phyloP scores from a whole-genome alignment of 2,888 invertebrate genomes.

The Agrochola lota region DNA sequence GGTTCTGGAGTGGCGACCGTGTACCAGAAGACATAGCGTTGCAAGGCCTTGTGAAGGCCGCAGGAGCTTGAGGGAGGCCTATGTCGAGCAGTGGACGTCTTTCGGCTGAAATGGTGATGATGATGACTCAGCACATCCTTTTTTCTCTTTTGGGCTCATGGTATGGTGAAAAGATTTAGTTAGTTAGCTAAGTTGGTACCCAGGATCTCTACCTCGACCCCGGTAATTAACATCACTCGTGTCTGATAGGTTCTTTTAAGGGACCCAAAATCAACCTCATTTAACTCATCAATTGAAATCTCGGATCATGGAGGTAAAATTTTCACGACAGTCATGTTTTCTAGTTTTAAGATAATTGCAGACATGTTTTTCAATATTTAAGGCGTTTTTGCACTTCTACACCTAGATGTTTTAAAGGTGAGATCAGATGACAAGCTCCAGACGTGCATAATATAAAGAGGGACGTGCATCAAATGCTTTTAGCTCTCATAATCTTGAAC shows the following conservation, averaged over 20 bases:
- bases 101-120: too few relatives aligned
- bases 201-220: too few relatives aligned
- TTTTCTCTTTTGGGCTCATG: not conserved
- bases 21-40: too few relatives aligned
- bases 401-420: not conserved
- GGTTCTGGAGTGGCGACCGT: too few relatives aligned
- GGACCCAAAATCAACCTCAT: not conserved
- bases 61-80: too few relatives aligned
- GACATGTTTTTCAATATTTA: not conserved
- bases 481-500: slow-evolving; percentile 24
- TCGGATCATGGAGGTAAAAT: not conserved
- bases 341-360: too few relatives aligned
- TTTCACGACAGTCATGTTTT: not conserved
- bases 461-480: slow-evolving; percentile 35
- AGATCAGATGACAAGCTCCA: slow-evolving; percentile 17
- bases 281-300: not conserved
- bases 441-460: slow-evolving; percentile 17
- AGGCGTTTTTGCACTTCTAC: not conserved
- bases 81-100: too few relatives aligned
- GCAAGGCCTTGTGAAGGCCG: too few relatives aligned
- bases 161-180: not conserved
- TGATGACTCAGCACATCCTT: too few relatives aligned
- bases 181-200: not conserved
- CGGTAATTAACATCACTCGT: not conserved
- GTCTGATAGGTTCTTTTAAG: not conserved